Percentiles rank a stretch among this genome's conserved stretches.
Evolutionary conservation across 2,113 vertebrate genomes (phyloP).

Genomic region (Elgaria multicarinata): DNA sequence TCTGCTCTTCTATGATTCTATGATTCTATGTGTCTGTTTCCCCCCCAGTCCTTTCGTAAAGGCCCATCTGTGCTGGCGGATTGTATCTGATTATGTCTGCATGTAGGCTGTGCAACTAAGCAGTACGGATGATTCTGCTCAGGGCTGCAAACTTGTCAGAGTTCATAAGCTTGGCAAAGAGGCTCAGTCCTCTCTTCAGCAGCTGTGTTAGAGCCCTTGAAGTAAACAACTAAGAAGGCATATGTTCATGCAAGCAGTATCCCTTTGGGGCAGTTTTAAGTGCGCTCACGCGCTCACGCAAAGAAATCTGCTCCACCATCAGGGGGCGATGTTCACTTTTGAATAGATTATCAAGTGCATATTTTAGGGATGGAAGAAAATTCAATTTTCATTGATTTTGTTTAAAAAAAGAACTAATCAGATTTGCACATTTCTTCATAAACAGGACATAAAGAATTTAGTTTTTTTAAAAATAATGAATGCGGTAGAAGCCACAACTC

Average conservation of each 20-base stretch:
- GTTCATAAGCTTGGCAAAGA: slow-evolving; percentile 48
- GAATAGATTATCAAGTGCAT: fast-evolving
- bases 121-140: slow-evolving; percentile 40
- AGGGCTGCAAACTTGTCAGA: slow-evolving; percentile 47
- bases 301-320: background rate
- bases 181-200: background rate
- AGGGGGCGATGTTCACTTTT: background rate
- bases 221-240: slow-evolving; percentile 17
- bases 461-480: too few species aligned
- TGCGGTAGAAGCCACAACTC: too few species aligned
- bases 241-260: background rate
- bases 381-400: too few species aligned
- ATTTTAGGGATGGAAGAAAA: too few species aligned
- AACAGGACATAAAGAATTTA: background rate
- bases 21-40: background rate
- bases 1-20: too few species aligned
- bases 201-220: background rate
- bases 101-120: slow-evolving; percentile 37
- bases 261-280: background rate
- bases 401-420: too few species aligned
- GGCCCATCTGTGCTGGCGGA: slow-evolving; percentile 26
- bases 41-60: slow-evolving; percentile 35
- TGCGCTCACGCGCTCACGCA: too few species aligned
- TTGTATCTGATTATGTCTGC: slow-evolving; percentile 14
- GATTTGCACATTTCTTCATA: too few species aligned